Percentiles rank a stretch among this genome's conserved stretches.
phyloP scores from a whole-genome alignment of 2,888 invertebrate species.

The Eupelmus urozonus region DNA sequence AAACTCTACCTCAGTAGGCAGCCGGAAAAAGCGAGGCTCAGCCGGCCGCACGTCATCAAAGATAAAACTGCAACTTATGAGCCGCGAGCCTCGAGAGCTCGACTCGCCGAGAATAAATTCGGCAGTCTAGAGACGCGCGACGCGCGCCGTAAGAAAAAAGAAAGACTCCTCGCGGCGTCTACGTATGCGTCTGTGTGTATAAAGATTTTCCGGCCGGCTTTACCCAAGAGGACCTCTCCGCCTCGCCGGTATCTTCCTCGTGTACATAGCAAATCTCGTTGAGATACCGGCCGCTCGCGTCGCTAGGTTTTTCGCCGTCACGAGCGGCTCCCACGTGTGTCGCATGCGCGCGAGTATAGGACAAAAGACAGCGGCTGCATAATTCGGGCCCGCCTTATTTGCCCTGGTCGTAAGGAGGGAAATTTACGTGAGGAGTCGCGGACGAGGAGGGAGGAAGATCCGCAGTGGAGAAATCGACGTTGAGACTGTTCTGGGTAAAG shows the following conservation, averaged over 20 bases:
- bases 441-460: not conserved
- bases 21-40: not conserved
- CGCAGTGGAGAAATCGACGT: too few relatives aligned
- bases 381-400: conserved; percentile 41
- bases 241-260: conserved; percentile 15
- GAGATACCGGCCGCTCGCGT: conserved; percentile 61
- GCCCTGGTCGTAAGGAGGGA: conserved; percentile 13
- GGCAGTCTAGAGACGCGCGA: not conserved
- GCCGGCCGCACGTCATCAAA: conserved; percentile 31
- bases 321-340: conserved; percentile 24
- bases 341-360: not conserved
- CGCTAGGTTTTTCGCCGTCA: conserved; percentile 35
- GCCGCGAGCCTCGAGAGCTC: not conserved
- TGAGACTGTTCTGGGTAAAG: too few relatives aligned
- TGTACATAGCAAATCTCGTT: conserved; percentile 62
- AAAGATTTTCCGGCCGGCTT: conserved; percentile 28
- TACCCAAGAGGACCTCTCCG: conserved; percentile 1
- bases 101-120: conserved; percentile 38
- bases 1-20: too few relatives aligned
- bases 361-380: not conserved
- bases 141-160: not conserved
- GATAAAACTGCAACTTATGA: conserved; percentile 43
- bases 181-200: not conserved
- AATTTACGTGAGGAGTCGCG: conserved; percentile 24
- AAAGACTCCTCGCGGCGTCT: not conserved